Conservation (phyloP, 2,888 invertebrate species). For the Ectemnius continuus region DNA sequence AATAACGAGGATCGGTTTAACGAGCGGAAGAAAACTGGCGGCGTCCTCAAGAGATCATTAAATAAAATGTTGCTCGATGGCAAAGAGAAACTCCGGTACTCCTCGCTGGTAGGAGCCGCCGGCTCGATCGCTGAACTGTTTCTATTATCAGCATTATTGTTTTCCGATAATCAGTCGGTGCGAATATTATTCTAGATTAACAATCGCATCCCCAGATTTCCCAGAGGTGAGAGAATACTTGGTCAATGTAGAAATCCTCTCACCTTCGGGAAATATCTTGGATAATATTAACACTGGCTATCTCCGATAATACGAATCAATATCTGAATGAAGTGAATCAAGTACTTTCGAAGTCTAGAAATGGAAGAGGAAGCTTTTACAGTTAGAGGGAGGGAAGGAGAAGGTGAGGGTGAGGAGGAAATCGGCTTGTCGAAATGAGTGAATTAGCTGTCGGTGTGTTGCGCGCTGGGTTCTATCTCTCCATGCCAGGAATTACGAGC, state of each 20-base stretch:
- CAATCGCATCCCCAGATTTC: constrained; percentile 70
- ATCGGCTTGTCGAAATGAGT: no score
- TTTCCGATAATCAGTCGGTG: constrained; percentile 60
- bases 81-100: neutral
- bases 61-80: neutral
- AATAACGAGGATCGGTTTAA: constrained; percentile 10
- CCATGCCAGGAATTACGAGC: constrained; percentile 46
- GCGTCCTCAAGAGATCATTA: neutral
- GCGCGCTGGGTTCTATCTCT: neutral
- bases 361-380: no score
- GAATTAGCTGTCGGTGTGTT: neutral
- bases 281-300: no score
- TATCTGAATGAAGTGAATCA: no score
- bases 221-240: constrained; percentile 28
- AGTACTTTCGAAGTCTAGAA: no score
- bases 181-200: constrained; percentile 64
- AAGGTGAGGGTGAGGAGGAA: no score
- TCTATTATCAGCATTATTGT: constrained; percentile 53
- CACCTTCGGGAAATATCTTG: no score
- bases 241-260: no score
- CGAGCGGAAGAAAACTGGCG: neutral
- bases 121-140: neutral
- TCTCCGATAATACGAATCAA: no score
- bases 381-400: no score
- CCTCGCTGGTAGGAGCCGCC: neutral